Evolutionary conservation across 1,140 invertebrate species (phyloP), one percentile per base, ranked within the genome.

Genomic region (Hetaerina americana): DNA sequence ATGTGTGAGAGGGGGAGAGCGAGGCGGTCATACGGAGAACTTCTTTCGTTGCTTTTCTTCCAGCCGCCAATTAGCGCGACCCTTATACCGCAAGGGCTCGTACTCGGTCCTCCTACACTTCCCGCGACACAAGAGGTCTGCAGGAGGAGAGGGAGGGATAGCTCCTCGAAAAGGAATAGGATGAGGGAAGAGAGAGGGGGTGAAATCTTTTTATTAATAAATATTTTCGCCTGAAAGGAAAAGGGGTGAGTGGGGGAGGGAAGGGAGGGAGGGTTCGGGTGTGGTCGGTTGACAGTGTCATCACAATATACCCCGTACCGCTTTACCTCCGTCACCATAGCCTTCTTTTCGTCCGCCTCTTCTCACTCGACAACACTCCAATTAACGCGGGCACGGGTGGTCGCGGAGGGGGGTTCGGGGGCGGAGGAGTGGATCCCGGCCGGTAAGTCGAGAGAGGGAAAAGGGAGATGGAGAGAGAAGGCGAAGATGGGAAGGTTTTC

Each of bases 371-470:
- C 22, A n/a, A 57, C 40, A 57, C 40, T 57, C 40, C 40, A 57
- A 57, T 57, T 57, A 57, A 57, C n/a, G n/a, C n/a, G n/a, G 75
- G 77, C 77, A 76, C 73, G 70, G 73, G 72, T 73, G 72, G 76
- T 75, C 71, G 74, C 75, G 75, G 77, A 76, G 72, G 75, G 72
- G 68, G n/a, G n/a, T n/a, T 75, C 70, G 72, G 74, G 72, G 66
- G 29, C 68, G n/a, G 71, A 31, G 66, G 69, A 12, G 28, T 74
- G 74, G 76, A 72, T 74, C 74, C 73, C 76, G 73, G 73, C 77
- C 75, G 77, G 72, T 22, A 69, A 66, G 74, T 66, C 68, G 72
- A 70, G 70, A 73, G 31, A 72, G 74, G 57, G 70, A 28, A 67
- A 73, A 72, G 71, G 72, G 73, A 73, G 74, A 74, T 74, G 72